phyloP scores from a whole-genome alignment of 2,888 invertebrate genomes.

The Eupeodes latifasciatus region DNA sequence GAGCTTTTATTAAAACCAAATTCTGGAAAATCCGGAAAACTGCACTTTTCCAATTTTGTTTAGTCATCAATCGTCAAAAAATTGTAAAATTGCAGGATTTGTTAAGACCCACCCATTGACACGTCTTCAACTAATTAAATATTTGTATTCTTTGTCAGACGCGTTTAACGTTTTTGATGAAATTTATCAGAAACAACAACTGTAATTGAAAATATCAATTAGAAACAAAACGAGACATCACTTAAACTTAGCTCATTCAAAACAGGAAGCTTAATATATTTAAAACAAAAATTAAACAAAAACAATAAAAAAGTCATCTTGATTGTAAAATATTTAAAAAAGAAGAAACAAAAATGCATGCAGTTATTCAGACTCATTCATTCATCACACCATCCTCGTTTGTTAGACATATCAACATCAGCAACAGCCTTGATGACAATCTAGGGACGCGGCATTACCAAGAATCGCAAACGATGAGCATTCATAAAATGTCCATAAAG shows the following conservation, averaged over 20 bases:
- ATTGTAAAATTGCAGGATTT: too few relatives aligned
- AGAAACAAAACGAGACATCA: neutral
- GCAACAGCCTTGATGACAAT: slow-evolving; percentile 54
- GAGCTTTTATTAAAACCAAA: too few relatives aligned
- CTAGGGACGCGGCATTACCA: slow-evolving; percentile 66
- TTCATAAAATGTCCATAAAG: slow-evolving; percentile 57
- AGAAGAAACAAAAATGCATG: slow-evolving; percentile 42
- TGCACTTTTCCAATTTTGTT: too few relatives aligned
- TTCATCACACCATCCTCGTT: slow-evolving; percentile 67
- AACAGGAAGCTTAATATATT: slow-evolving; percentile 18
- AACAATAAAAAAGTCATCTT: slow-evolving; percentile 50
- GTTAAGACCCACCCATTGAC: too few relatives aligned
- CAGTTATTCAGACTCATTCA: slow-evolving; percentile 72
- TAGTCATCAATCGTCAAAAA: too few relatives aligned
- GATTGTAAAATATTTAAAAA: slow-evolving; percentile 40
- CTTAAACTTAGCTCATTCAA: neutral
- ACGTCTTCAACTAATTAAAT: too few relatives aligned
- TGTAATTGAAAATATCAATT: neutral
- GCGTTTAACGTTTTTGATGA: too few relatives aligned
- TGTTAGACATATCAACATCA: slow-evolving; percentile 24
- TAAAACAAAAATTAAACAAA: slow-evolving; percentile 24
- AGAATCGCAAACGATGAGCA: slow-evolving; percentile 60
- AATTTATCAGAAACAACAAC: too few relatives aligned
- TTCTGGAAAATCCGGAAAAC: too few relatives aligned
- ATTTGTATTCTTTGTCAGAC: too few relatives aligned